These are phyloP conservation scores for Thaleichthys pacificus DNA, from an alignment of 2,797 vertebrate genomes.

Conservation along the genomic window DNA sequence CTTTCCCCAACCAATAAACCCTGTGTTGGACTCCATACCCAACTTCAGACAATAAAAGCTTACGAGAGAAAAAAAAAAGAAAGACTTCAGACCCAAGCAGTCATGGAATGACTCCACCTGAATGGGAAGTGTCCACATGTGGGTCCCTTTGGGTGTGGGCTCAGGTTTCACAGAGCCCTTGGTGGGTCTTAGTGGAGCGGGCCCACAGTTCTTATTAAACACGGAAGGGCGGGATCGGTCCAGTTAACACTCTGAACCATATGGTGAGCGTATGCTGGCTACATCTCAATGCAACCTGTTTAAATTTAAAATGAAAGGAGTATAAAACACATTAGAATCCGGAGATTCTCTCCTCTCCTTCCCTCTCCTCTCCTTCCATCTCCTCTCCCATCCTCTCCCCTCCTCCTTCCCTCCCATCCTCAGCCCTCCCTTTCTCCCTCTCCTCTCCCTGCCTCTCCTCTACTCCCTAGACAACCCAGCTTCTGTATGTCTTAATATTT, in stretches of 20 bases:
- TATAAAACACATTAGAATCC: neutral
- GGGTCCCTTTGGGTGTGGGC: constrained; percentile 54
- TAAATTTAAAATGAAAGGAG: too few relatives aligned
- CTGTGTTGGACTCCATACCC: constrained; percentile 37
- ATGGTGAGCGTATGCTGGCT: constrained; percentile 38
- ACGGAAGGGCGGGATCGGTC: constrained; percentile 25
- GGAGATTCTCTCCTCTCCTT: neutral
- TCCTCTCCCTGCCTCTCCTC: constrained; percentile 34
- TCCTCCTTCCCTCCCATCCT: neutral
- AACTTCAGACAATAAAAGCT: constrained; percentile 59
- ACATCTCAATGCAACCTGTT: too few relatives aligned
- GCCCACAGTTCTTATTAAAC: constrained; percentile 52
- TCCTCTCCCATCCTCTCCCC: neutral
- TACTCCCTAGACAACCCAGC: constrained; percentile 25
- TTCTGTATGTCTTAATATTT: constrained; percentile 52
- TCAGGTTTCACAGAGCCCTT: constrained; percentile 57
- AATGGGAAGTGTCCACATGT: constrained; percentile 60
- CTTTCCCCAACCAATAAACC: constrained; percentile 14
- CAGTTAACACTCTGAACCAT: constrained; percentile 38
- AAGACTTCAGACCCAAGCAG: constrained; percentile 17
- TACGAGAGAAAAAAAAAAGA: constrained; percentile 49
- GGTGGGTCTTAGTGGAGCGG: constrained; percentile 52
- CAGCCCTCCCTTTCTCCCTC: constrained; percentile 15
- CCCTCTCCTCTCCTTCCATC: constrained; percentile 1
- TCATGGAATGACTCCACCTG: neutral